Evolutionary conservation across 2,797 vertebrate genomes (phyloP).

Genomic region (Trachops cirrhosus): DNA sequence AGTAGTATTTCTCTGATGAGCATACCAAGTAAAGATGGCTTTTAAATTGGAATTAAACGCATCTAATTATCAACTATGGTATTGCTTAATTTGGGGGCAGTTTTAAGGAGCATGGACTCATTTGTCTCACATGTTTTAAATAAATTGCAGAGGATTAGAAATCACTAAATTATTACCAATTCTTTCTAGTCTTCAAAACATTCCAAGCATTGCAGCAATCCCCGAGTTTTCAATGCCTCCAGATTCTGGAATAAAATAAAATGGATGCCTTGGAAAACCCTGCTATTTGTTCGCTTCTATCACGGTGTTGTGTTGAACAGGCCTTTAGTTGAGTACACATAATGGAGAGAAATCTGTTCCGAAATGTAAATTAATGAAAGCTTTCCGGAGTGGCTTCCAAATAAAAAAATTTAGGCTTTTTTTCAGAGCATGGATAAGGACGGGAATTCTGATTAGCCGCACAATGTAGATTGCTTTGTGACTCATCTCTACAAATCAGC

Average conservation of each 20-base stretch:
- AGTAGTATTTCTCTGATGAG: slow-evolving; percentile 16
- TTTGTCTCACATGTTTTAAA: slow-evolving; percentile 50
- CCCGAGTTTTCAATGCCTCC: not conserved
- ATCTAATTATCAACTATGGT: slow-evolving; percentile 41
- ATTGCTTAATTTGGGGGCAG: slow-evolving; percentile 31
- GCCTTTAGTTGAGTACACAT: slow-evolving; percentile 45
- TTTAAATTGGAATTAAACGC: slow-evolving; percentile 58
- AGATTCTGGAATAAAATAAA: slow-evolving; percentile 32
- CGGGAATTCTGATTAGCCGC: slow-evolving; percentile 72
- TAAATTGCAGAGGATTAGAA: slow-evolving; percentile 42
- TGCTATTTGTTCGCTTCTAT: slow-evolving; percentile 38
- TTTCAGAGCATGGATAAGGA: slow-evolving; percentile 46
- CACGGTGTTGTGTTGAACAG: slow-evolving; percentile 50
- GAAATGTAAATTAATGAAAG: slow-evolving; percentile 70
- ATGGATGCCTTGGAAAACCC: not conserved
- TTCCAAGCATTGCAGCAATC: not conserved
- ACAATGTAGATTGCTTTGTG: slow-evolving; percentile 56
- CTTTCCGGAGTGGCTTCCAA: slow-evolving; percentile 53
- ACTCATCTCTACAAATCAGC: slow-evolving; percentile 77
- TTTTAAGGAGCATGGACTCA: slow-evolving; percentile 40
- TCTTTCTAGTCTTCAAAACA: not conserved
- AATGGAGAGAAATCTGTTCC: slow-evolving; percentile 60
- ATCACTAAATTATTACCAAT: slow-evolving; percentile 22
- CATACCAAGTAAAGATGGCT: slow-evolving; percentile 26
- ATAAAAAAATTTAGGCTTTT: slow-evolving; percentile 56